Evolutionary conservation across 2,888 invertebrate genomes (phyloP), one percentile per base, ranked within the genome.

Genomic region (Ellobium chinense): DNA sequence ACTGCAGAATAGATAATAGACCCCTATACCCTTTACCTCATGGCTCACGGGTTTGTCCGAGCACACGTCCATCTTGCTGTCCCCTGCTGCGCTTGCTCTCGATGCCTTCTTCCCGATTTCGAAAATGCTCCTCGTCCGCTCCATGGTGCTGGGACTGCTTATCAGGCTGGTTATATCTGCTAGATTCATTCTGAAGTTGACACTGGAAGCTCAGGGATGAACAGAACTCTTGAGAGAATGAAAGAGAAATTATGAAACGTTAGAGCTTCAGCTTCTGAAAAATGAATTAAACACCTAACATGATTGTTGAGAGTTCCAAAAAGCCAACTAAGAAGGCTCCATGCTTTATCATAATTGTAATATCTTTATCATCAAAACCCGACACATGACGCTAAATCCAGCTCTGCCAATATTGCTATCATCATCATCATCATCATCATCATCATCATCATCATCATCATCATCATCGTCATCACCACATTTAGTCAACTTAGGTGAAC

Each of bases 51-150:
- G 70, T 56, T 21, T 70, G 34, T 70, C 70, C 3, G 56, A 56
- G 0, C 46, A 31, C n/a, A 70, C 31, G 34, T 54, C 31, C 70
- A 70, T 70, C 34, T n/a, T 31, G 31, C 70, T 21, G 34, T 54
- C 70, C n/a, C 56, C 31, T 18, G 70, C 70, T n/a, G 70, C 56
- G 31, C 31, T 56, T 21, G 56, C 31, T 34, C 70, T 70, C 9
- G 34, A 29, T 12, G 29, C 54, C 21, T 56, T 70, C 1, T 54
- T 34, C 14, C 31, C 29, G 7, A 34, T n/a, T 9, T 70, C 70
- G 24, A 70, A 70, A n/a, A 70, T 70, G 34, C 70, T 70, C 34
- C 56, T 24, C 1, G 56, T 29, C 0, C 56, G 29, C 2, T 70
- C 54, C 56, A 12, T 27, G 9, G 54, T 9, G 9, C 21, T 3